Evolutionary conservation across 2,113 vertebrate species (phyloP), one percentile per base, ranked within the genome.

Genomic region (Macroglossus sobrinus): DNA sequence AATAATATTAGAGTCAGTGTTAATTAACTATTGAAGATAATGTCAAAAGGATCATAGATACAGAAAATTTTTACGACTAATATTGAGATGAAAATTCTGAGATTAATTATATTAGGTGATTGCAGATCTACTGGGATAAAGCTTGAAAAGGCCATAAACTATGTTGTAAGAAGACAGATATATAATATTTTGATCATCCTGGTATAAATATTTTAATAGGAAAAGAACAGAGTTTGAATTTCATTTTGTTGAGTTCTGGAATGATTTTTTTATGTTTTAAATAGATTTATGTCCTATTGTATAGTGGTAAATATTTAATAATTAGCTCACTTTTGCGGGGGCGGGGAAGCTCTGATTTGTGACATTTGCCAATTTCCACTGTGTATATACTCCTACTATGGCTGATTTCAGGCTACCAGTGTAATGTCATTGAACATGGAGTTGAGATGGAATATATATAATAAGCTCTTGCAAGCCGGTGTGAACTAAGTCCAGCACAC

Each of bases 191-290:
- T 57, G n/a, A 82, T 72, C 47, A 91, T 38, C 26, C 0, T 33
- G 8, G 13, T 61, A 3, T 72, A 95, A 78, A 81, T 89, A 82
- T 81, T 75, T 95, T 81, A 74, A 43, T 40, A 81, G 33, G 53
- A 82, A 86, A 89, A 94, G 21, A 64, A 30, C 15, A 63, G 19
- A 76, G 9, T 47, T 47, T 79, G 43, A 55, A 75, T 74, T 92
- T 57, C 74, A 50, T 80, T 64, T 92, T 92, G 69, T 71, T 86
- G 53, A 71, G 19, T 57, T 78, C 61, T 68, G 5, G 24, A 72
- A 66, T 47, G 5, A 63, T 63, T 81, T 93, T 93, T 79, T 84
- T 12, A 72, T 92, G 11, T 86, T 88, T 87, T 71, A 89, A 88
- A 26, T 87, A 61, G 43, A 89, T 71, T 92, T 66, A 84, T 50